Percentiles rank a stretch among this genome's conserved stretches.
phyloP scores from a whole-genome alignment of 2,888 invertebrate species.

The Andricus quercusramuli region DNA sequence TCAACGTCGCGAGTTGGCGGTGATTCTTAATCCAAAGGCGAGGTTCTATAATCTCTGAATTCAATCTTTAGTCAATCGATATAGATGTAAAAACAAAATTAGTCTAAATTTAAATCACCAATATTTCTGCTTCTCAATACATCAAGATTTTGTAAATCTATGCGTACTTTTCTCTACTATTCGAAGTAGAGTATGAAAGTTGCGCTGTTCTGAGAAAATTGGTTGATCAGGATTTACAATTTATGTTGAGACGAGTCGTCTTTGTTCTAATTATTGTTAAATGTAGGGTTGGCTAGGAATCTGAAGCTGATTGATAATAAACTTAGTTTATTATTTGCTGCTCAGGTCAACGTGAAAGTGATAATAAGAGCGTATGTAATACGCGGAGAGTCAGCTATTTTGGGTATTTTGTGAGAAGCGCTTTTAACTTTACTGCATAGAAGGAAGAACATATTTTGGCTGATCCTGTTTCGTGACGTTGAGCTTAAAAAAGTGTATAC shows the following conservation, averaged over 20 bases:
- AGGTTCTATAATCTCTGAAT: neutral
- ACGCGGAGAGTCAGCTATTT: neutral
- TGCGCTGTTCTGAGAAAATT: neutral
- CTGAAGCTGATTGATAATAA: neutral
- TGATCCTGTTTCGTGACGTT: constrained; percentile 8
- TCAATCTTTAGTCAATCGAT: neutral
- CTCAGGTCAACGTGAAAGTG: neutral
- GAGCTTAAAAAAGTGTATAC: neutral
- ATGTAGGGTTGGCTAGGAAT: neutral
- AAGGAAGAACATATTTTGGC: neutral
- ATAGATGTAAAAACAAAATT: neutral
- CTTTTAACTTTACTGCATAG: neutral
- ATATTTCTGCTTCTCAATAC: no score
- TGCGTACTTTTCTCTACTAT: neutral
- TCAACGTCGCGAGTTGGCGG: neutral
- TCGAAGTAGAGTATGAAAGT: neutral
- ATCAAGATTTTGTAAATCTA: neutral
- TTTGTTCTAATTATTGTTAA: constrained; percentile 2
- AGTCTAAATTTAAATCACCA: neutral
- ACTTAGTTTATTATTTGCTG: neutral
- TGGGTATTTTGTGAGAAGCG: neutral
- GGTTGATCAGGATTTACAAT: neutral
- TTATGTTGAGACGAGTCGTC: neutral
- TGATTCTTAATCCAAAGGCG: neutral
- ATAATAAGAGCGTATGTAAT: neutral